These are phyloP conservation scores for Tetramorium bicarinatum DNA, from an alignment of 2,888 invertebrate genomes.

Conservation along the genomic window DNA sequence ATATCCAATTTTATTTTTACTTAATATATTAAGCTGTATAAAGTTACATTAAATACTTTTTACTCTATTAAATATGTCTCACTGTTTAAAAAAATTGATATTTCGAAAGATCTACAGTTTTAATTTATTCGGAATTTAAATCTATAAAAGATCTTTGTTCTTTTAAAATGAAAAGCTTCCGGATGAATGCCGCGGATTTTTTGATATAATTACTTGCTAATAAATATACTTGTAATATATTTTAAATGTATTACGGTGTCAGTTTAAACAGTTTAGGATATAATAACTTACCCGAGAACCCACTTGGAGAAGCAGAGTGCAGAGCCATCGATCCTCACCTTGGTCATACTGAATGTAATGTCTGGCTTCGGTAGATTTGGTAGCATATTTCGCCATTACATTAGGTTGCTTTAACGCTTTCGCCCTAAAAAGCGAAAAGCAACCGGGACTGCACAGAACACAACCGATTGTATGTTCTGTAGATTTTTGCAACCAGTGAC, in stretches of 20 bases:
- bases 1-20: neutral
- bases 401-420: conserved; percentile 96
- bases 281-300: conserved; percentile 90
- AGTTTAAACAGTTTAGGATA: neutral
- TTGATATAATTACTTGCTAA: no score
- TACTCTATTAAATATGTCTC: neutral
- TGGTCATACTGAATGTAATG: conserved; percentile 98
- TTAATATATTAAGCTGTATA: neutral
- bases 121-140: neutral
- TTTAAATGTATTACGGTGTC: neutral
- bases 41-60: neutral
- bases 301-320: conserved; percentile 95
- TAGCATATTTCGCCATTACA: conserved; percentile 96
- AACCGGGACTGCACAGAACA: conserved; percentile 96
- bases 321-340: conserved; percentile 99
- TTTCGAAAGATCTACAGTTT: neutral
- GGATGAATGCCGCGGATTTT: no score
- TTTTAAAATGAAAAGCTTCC: neutral
- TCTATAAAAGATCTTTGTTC: neutral
- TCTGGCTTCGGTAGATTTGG: conserved; percentile 91
- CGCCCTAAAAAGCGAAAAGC: conserved; percentile 96
- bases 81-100: neutral
- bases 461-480: conserved; percentile 96
- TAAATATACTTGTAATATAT: neutral
- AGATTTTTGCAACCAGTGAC: conserved; percentile 97